Evolutionary conservation across 2,888 invertebrate genomes (phyloP).

Genomic region (Drosophila acutilabella): DNA sequence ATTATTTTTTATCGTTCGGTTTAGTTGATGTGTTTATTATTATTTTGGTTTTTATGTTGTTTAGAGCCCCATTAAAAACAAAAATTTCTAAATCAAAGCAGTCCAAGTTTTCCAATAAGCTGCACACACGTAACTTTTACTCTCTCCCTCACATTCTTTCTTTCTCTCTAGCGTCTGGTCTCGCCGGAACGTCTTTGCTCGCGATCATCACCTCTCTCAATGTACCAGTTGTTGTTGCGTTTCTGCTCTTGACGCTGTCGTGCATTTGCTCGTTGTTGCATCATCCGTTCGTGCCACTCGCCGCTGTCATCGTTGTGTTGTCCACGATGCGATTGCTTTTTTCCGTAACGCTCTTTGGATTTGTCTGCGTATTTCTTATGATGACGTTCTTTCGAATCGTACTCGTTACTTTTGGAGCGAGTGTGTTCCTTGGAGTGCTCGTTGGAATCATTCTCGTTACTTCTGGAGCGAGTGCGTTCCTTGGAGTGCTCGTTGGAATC

Average conservation of each 20-base stretch:
- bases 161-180: slow-evolving; percentile 23
- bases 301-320: slow-evolving; percentile 53
- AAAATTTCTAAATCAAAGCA: not conserved
- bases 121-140: not conserved
- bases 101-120: not conserved
- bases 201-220: slow-evolving; percentile 80
- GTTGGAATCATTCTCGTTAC: slow-evolving; percentile 41
- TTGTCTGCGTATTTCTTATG: slow-evolving; percentile 1
- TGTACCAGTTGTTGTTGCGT: slow-evolving; percentile 81
- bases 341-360: slow-evolving; percentile 19
- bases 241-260: slow-evolving; percentile 73
- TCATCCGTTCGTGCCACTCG: slow-evolving; percentile 82
- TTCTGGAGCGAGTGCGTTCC: slow-evolving; percentile 10
- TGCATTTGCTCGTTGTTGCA: slow-evolving; percentile 80
- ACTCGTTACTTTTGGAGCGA: slow-evolving; percentile 18
- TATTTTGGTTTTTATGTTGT: too few relatives aligned
- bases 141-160: too few relatives aligned
- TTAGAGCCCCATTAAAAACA: not conserved
- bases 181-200: slow-evolving; percentile 78
- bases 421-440: slow-evolving; percentile 28
- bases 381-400: slow-evolving; percentile 24
- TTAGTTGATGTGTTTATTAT: too few relatives aligned
- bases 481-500: slow-evolving; percentile 23
- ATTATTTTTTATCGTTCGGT: not conserved
- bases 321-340: slow-evolving; percentile 24